Base-by-base conservation (phyloP, 2,113 vertebrate species). In the Neopipo cinnamomea region DNA sequence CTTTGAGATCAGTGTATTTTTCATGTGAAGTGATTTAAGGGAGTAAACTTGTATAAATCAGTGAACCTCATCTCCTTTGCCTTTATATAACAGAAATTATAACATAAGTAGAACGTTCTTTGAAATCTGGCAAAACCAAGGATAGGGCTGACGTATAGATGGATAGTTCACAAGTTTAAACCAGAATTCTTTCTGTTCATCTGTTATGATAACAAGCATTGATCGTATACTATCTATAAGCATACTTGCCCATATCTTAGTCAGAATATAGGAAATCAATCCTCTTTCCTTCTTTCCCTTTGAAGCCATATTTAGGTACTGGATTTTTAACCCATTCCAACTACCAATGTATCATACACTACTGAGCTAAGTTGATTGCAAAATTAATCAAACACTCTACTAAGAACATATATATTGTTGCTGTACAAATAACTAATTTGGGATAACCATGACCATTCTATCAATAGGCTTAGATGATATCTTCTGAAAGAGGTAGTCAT, bases 281-380 rank as follows among this genome's bases (percentile, higher is more conserved):
- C 30, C 20, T 67, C 42, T 72, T 90, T 71, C 53, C 31, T 63
- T 59, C 37, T 70, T 86, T 70, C 15, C 16, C 21, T 89, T 55
- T 85, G 41, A 75, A 90, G 23, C 7, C 14, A 7, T 35, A 14
- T 58, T 71, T 84, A 74, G 23, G 33, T n/a, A 42, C 23, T 55
- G 61, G 33, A 11, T 77, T 62, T 21, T 44, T 47, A 81, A 27
- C 18, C 37, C 6, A 46, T 70, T 89, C 33, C 68, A 56, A 4
- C 11, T 65, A 15, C 27, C 11, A 42, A 0, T 27, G 6, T 78
- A 89, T 74, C 25, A 23, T 67, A 55, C 0, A 2, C 14, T 41
- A 33, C 52, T 63, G 42, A 80, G 6, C 6, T 67, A 31, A 25
- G 16, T 21, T 42, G 24, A 30, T 55, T 84, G 21, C 21, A 80